phyloP scores from a whole-genome alignment of 2,888 invertebrate species.

The Amiota minor region DNA sequence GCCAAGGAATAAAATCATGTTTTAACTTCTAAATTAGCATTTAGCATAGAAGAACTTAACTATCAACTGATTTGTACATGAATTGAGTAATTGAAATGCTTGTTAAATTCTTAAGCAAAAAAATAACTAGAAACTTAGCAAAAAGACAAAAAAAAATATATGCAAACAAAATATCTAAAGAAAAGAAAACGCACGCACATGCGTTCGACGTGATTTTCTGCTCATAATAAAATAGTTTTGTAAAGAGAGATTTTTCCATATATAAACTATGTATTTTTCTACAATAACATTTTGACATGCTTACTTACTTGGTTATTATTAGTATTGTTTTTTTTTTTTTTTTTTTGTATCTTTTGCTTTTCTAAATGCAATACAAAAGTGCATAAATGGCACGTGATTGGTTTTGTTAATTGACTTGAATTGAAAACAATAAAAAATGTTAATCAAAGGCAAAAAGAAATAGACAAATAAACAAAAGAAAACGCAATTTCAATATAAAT shows the following conservation, averaged over 20 bases:
- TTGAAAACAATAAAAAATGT: constrained; percentile 31
- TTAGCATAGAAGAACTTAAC: no score
- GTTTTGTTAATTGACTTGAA: constrained; percentile 52
- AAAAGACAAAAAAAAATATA: not conserved
- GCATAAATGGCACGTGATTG: constrained; percentile 51
- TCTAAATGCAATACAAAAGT: constrained; percentile 28
- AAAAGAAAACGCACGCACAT: constrained; percentile 15
- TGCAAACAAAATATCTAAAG: not conserved
- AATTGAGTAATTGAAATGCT: not conserved
- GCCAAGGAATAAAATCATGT: no score
- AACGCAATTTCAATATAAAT: constrained; percentile 46
- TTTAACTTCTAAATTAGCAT: no score
- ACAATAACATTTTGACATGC: constrained; percentile 13
- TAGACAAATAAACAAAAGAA: constrained; percentile 28
- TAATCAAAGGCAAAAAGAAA: constrained; percentile 16
- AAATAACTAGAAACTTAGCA: not conserved
- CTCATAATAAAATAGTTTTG: not conserved
- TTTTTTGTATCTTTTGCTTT: constrained; percentile 40
- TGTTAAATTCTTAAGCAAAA: not conserved
- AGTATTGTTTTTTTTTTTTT: constrained; percentile 24
- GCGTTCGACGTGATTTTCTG: constrained; percentile 19
- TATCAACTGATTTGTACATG: not conserved
- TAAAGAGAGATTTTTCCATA: constrained; percentile 23
- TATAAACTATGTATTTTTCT: not conserved
- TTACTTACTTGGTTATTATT: not conserved